phyloP scores from a whole-genome alignment of 2,113 vertebrate species.

The Glaucomys volans region DNA sequence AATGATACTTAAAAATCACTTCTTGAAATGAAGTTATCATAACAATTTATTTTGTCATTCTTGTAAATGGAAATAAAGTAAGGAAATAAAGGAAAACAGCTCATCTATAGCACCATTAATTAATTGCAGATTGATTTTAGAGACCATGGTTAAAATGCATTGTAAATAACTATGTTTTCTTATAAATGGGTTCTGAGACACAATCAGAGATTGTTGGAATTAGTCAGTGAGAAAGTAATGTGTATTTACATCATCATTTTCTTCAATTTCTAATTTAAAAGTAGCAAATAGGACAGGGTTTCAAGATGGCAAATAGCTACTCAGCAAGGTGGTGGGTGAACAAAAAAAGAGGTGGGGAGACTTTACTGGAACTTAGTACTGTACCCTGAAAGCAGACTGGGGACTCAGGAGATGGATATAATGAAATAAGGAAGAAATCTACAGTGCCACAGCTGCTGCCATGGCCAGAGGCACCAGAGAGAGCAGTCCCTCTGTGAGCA shows the following conservation, averaged over 20 bases:
- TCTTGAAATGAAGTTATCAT: not conserved
- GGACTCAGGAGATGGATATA: no score
- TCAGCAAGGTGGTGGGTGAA: no score
- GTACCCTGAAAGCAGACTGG: no score
- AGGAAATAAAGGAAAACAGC: not conserved
- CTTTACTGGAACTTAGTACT: no score
- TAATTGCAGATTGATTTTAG: not conserved
- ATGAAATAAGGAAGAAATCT: no score
- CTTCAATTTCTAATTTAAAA: not conserved
- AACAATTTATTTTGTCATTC: not conserved
- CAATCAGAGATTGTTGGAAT: not conserved
- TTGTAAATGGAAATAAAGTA: not conserved
- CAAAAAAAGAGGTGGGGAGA: rapidly evolving
- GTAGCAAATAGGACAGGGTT: no score
- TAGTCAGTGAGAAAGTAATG: not conserved
- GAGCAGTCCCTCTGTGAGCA: no score
- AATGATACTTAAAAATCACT: not conserved
- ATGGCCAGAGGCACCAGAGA: no score
- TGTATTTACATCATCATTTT: not conserved
- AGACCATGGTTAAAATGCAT: not conserved
- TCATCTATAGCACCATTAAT: not conserved
- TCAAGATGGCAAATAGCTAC: no score
- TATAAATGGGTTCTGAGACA: not conserved
- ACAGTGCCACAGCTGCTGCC: no score
- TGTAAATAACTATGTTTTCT: conserved; percentile 8